These are phyloP conservation scores for Sebastes wilsoni DNA, from an alignment of 2,797 vertebrate species.

Conservation along the genomic window DNA sequence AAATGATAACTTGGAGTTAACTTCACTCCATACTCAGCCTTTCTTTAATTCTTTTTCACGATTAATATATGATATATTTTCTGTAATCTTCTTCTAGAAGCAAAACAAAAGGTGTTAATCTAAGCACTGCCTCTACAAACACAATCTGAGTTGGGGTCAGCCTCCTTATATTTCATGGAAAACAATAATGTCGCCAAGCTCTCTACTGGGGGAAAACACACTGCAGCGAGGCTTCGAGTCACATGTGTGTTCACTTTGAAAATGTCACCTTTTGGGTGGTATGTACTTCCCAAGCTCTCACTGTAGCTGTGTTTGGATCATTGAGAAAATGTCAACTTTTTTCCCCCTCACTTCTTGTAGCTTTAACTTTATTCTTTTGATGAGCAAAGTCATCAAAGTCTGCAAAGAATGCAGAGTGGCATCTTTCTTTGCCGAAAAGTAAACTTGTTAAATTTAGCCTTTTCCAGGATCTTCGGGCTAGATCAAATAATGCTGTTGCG, in stretches of 20 bases:
- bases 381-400: conserved; percentile 17
- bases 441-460: conserved; percentile 15
- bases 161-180: neutral
- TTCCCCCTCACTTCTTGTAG: neutral
- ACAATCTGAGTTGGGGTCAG: neutral
- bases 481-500: conserved; percentile 14
- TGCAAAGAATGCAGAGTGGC: neutral
- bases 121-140: neutral
- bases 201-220: neutral
- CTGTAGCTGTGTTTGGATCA: neutral
- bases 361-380: conserved; percentile 27
- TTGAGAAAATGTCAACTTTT: conserved; percentile 33
- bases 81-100: neutral
- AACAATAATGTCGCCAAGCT: neutral
- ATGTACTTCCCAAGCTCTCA: neutral
- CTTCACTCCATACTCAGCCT: neutral
- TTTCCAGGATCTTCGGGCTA: neutral
- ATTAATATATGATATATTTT: neutral
- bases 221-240: neutral
- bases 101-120: neutral
- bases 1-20: neutral
- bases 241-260: neutral
- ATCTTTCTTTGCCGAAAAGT: conserved; percentile 7
- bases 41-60: neutral
- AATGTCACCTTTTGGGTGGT: conserved; percentile 21